phyloP scores from a whole-genome alignment of 2,888 invertebrate species.

The Drosophila atripex region DNA sequence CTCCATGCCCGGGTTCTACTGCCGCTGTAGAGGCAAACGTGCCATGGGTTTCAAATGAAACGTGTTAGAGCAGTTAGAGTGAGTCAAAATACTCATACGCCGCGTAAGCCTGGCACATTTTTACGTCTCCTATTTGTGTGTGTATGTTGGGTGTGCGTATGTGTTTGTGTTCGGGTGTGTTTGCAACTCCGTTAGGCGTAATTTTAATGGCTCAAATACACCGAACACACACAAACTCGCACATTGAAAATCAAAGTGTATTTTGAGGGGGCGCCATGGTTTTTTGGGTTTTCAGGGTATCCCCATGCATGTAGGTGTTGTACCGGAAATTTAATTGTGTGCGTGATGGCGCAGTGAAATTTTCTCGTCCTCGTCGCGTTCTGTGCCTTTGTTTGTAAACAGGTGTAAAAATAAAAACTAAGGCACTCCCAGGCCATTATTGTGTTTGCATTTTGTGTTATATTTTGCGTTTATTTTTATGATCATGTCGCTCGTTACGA shows the following conservation, averaged over 20 bases:
- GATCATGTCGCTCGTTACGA: conserved; percentile 78
- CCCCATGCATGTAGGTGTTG: conserved; percentile 61
- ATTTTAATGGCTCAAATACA: conserved; percentile 77
- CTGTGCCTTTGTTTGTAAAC: conserved; percentile 59
- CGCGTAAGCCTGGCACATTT: conserved; percentile 54
- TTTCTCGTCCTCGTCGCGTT: conserved; percentile 33
- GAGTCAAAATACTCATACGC: conserved; percentile 65
- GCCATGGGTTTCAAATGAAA: conserved; percentile 76
- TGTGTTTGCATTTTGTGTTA: conserved; percentile 71
- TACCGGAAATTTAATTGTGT: conserved; percentile 78
- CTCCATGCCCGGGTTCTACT: conserved; percentile 31
- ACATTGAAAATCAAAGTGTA: conserved; percentile 64
- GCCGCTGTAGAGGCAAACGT: conserved; percentile 60
- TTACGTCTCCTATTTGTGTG: conserved; percentile 61
- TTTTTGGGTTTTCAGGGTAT: conserved; percentile 31
- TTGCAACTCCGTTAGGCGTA: conserved; percentile 66
- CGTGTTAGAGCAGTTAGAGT: conserved; percentile 52
- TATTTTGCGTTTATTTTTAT: conserved; percentile 78
- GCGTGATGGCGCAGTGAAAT: conserved; percentile 73
- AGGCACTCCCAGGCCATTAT: conserved; percentile 64
- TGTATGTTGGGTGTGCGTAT: conserved; percentile 40
- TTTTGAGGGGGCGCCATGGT: conserved; percentile 25
- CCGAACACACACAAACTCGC: conserved; percentile 29
- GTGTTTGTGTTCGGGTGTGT: conserved; percentile 15
- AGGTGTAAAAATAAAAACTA: conserved; percentile 78